A percentile compares a stretch with the other conserved stretches of the same genome.
phyloP scores from a whole-genome alignment of 2,797 vertebrate species.

The Mormyrus hasselquistii region DNA sequence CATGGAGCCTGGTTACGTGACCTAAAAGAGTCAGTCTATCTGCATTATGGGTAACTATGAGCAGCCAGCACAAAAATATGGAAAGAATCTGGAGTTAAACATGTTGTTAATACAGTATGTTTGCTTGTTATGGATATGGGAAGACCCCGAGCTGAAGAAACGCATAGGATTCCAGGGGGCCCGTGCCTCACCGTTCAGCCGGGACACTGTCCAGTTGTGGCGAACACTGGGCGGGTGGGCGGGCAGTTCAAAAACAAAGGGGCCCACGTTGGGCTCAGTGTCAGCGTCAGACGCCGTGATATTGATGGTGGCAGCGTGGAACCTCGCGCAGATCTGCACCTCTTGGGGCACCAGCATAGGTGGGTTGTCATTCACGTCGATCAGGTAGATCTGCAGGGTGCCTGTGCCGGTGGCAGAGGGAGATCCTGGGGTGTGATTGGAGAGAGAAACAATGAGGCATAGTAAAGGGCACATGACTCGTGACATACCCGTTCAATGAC shows the following conservation, averaged over 20 bases:
- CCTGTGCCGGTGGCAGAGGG: constrained; percentile 91
- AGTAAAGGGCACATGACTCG: background rate
- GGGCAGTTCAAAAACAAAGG: constrained; percentile 92
- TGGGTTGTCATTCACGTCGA: constrained; percentile 93
- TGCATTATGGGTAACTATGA: background rate
- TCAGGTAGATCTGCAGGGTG: constrained; percentile 91
- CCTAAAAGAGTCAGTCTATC: background rate
- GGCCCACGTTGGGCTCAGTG: constrained; percentile 83
- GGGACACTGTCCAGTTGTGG: constrained; percentile 91
- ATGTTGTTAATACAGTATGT: background rate
- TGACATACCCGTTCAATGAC: background rate
- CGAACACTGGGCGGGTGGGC: constrained; percentile 74
- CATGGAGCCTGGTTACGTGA: background rate
- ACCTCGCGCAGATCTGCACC: constrained; percentile 85
- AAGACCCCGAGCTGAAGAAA: background rate
- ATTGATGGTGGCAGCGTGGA: constrained; percentile 77
- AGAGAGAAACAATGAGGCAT: constrained; percentile 16
- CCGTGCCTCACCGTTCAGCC: constrained; percentile 74
- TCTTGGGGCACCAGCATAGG: constrained; percentile 85
- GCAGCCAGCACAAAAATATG: background rate
- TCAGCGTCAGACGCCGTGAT: constrained; percentile 88
- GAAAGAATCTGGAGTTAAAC: background rate
- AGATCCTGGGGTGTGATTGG: constrained; percentile 62
- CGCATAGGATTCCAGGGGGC: background rate
- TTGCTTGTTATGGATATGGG: background rate